Evolutionary conservation across 1,140 invertebrate genomes (phyloP), one percentile per base, ranked within the genome.

Genomic region (Diachasma alloeum): DNA sequence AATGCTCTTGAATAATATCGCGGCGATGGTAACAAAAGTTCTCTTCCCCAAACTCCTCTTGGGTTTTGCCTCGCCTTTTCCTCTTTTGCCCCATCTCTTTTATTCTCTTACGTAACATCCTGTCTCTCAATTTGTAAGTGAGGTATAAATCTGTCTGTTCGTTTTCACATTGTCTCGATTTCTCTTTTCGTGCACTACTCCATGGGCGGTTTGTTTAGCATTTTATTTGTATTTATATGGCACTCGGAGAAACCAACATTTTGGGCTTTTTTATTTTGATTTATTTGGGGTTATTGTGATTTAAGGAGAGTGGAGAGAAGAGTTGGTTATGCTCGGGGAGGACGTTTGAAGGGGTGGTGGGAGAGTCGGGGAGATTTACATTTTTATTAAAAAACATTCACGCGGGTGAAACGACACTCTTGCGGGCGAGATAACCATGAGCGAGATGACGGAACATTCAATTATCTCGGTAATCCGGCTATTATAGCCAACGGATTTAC

Each of bases 311-410:
- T 19, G 31, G 31, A 31, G 31, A 31, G 31, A 31, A 31, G 31
- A 31, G 31, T 31, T 31, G 31, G 19, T 59, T 59, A 22, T 39
- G 13, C 31, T 19, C n/a, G n/a, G n/a, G n/a, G 37, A 6, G 36
- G 39, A 39, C 17, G 37, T 22, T 39, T 39, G 9, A 15, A 39
- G 9, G 39, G 63, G 6, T 48, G 39, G 31, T 53, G 66, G 56
- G 31, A 39, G 8, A 63, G 48, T 42, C 44, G 13, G 53, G 66
- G 56, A 78, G 71, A 80, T 80, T 80, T 80, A 80, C 79, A 80
- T 80, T 80, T 80, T 78, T 80, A 80, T 80, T 80, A 80, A 80
- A 79, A 80, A 80, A 80, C 77, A 78, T 80, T 78, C 75, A 68
- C 77, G 72, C 67, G 59, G 78, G 63, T 72, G n/a, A 26, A 15